Conservation (phyloP, 2,797 vertebrate species). For the Paratrypauchen microcephalus region DNA sequence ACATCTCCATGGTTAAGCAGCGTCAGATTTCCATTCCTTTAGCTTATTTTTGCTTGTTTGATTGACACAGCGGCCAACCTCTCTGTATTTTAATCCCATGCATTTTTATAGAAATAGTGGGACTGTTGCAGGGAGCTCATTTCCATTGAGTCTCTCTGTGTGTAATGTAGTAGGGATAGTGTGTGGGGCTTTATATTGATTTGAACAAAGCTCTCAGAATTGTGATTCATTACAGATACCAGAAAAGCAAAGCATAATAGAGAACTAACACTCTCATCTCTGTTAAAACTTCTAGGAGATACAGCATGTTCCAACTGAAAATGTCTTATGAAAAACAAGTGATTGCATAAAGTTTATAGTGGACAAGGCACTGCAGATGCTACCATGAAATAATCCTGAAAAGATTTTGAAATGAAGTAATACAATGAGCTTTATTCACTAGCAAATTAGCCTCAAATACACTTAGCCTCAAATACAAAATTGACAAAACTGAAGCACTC, state of each 20-base stretch:
- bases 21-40: slow-evolving; percentile 58
- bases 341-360: not conserved
- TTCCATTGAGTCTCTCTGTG: slow-evolving; percentile 68
- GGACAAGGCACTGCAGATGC: too few relatives aligned
- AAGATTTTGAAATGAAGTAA: too few relatives aligned
- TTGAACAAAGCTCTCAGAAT: slow-evolving; percentile 59
- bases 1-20: slow-evolving; percentile 6
- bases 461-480: too few relatives aligned
- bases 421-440: too few relatives aligned
- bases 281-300: slow-evolving; percentile 27
- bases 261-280: slow-evolving; percentile 34
- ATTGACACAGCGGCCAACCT: slow-evolving; percentile 64
- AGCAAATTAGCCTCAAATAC: too few relatives aligned
- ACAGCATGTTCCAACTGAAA: slow-evolving; percentile 9
- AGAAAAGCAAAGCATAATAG: slow-evolving; percentile 61
- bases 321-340: slow-evolving; percentile 13
- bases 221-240: slow-evolving; percentile 73
- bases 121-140: slow-evolving; percentile 69
- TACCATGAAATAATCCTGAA: too few relatives aligned
- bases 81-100: slow-evolving; percentile 75
- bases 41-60: slow-evolving; percentile 63
- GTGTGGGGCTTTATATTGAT: slow-evolving; percentile 68
- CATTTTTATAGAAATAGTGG: slow-evolving; percentile 78
- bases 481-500: too few relatives aligned
- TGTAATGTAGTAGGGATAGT: slow-evolving; percentile 74